These are phyloP conservation scores for Hypomesus transpacificus DNA, from an alignment of 2,113 vertebrate genomes.

Conservation along the genomic window DNA sequence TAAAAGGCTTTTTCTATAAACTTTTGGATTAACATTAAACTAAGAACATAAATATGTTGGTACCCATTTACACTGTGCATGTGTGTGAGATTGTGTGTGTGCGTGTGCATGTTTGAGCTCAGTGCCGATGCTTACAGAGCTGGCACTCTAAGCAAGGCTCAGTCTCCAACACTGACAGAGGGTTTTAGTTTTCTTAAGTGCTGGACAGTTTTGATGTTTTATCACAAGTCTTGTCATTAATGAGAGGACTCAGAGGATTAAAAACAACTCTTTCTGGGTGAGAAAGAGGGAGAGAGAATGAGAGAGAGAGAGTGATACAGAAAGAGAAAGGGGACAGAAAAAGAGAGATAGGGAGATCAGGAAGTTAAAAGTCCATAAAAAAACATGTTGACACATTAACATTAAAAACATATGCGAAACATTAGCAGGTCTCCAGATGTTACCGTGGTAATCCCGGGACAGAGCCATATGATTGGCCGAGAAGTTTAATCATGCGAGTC, in stretches of 20 bases:
- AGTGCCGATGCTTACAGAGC: neutral
- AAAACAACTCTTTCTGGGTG: neutral
- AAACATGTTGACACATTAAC: conserved; percentile 57
- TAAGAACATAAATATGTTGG: neutral
- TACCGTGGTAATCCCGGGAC: conserved; percentile 45
- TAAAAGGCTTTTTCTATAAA: neutral
- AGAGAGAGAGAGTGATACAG: neutral
- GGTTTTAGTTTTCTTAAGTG: neutral
- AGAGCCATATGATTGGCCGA: conserved; percentile 44
- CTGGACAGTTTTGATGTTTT: neutral
- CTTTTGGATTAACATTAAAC: neutral
- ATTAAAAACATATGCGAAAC: conserved; percentile 60
- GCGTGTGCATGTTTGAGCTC: neutral
- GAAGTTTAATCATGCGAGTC: conserved; percentile 51
- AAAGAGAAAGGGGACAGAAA: conserved; percentile 1
- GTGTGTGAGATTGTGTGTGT: neutral
- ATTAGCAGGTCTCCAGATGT: conserved; percentile 59
- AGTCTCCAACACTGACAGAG: neutral
- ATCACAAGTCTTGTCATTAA: neutral
- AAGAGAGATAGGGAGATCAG: conserved; percentile 36
- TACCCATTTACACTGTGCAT: neutral
- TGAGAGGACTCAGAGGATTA: neutral
- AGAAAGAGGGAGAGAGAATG: conserved; percentile 39
- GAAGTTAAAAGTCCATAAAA: neutral
- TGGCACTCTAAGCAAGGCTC: conserved; percentile 5